Percentiles rank a stretch among this genome's conserved stretches.
phyloP scores from a whole-genome alignment of 2,113 vertebrate genomes.

The Brachionichthys hirsutus region DNA sequence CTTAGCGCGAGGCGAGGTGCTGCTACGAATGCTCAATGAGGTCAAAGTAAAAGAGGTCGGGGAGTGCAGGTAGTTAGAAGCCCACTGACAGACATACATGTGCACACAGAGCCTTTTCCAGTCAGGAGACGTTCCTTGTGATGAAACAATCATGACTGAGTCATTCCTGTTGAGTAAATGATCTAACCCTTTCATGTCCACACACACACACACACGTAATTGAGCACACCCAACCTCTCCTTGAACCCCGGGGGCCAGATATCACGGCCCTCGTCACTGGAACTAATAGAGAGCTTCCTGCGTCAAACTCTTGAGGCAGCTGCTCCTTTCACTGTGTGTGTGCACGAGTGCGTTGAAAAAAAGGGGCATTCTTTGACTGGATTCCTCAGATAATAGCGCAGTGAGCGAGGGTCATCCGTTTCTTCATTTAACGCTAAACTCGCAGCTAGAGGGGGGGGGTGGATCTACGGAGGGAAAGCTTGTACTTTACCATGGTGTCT shows the following conservation, averaged over 20 bases:
- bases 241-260: conserved; percentile 66
- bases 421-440: conserved; percentile 40
- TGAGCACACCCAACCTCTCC: conserved; percentile 41
- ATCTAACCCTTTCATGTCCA: conserved; percentile 29
- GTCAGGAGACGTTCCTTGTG: not conserved
- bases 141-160: conserved; percentile 40
- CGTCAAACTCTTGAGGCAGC: conserved; percentile 66
- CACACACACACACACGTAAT: not conserved
- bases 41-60: not conserved
- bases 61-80: conserved; percentile 28
- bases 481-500: conserved; percentile 46
- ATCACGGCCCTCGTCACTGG: conserved; percentile 67
- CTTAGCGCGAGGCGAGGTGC: conserved; percentile 35
- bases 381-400: conserved; percentile 53
- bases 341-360: conserved; percentile 29
- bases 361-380: conserved; percentile 40
- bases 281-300: conserved; percentile 79
- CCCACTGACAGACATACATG: conserved; percentile 32
- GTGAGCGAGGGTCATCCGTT: conserved; percentile 42
- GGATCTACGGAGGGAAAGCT: conserved; percentile 8
- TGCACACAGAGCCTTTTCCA: conserved; percentile 2
- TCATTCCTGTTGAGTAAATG: conserved; percentile 29
- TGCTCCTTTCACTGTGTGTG: conserved; percentile 50
- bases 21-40: conserved; percentile 20
- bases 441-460: conserved; percentile 42